Evolutionary conservation across 2,888 invertebrate genomes (phyloP).

Genomic region (Actias luna): DNA sequence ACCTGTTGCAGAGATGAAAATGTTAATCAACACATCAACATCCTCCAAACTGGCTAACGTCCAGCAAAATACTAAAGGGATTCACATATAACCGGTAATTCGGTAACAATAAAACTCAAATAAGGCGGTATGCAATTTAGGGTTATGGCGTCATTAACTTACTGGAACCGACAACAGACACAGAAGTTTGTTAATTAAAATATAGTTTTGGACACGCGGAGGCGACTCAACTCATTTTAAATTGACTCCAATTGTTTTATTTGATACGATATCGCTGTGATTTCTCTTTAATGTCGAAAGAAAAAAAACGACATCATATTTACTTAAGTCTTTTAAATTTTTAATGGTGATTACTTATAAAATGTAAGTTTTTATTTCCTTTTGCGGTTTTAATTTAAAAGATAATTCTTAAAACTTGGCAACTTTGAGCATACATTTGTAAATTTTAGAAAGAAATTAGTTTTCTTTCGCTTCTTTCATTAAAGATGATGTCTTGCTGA

Average conservation of each 20-base stretch:
- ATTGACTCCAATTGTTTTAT: neutral
- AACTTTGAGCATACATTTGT: too few relatives aligned
- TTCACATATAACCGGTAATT: slow-evolving; percentile 3
- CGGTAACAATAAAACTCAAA: slow-evolving; percentile 20
- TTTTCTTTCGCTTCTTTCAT: too few relatives aligned
- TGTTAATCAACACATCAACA: slow-evolving; percentile 7
- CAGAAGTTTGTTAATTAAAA: slow-evolving; percentile 18
- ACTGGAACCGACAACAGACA: neutral
- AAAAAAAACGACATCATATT: neutral
- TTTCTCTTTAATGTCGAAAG: neutral
- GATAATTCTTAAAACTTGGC: too few relatives aligned
- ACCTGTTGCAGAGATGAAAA: neutral
- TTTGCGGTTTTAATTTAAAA: neutral
- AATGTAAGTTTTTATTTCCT: neutral
- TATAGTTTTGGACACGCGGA: slow-evolving; percentile 20
- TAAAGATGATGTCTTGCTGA: too few relatives aligned
- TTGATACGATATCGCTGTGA: neutral
- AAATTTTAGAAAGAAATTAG: too few relatives aligned
- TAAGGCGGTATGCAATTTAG: slow-evolving; percentile 29
- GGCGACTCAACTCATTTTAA: slow-evolving; percentile 15
- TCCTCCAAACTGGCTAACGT: neutral
- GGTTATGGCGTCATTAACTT: slow-evolving; percentile 22
- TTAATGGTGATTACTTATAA: neutral
- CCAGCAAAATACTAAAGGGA: neutral
- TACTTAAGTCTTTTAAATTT: neutral